Percentiles rank a stretch among this genome's conserved stretches.
phyloP scores from a whole-genome alignment of 2,797 vertebrate species.

The Rousettus madagascariensis region DNA sequence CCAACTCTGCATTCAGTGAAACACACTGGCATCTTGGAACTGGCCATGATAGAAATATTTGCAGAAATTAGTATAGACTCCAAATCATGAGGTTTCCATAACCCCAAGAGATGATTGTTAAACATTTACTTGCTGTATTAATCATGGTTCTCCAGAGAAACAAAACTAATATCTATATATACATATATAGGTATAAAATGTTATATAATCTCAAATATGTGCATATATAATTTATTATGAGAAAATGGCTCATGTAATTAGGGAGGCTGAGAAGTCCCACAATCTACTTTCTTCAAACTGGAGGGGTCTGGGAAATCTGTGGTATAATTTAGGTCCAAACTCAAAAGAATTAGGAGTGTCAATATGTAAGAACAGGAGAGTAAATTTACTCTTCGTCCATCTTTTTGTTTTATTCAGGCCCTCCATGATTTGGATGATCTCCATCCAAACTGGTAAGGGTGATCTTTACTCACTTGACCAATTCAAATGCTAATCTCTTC shows the following conservation, averaged over 20 bases:
- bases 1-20: not conserved
- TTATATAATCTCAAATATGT: not conserved
- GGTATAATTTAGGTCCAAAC: not conserved
- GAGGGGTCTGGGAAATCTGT: not conserved
- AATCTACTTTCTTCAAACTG: not conserved
- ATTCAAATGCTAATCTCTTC: not conserved
- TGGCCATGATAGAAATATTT: not conserved
- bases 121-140: not conserved
- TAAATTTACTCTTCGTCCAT: not conserved
- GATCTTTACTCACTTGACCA: not conserved
- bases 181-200: no score
- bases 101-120: not conserved
- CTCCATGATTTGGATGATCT: not conserved
- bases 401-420: not conserved
- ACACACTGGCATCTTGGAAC: not conserved
- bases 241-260: not conserved
- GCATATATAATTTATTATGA: not conserved
- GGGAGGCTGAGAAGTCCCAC: not conserved
- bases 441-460: not conserved
- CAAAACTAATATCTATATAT: no score
- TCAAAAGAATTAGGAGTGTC: not conserved
- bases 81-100: not conserved
- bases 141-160: not conserved
- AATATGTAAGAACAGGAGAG: not conserved
- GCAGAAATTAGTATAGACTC: not conserved